Conservation (phyloP, 2,113 vertebrate genomes). For the Rhinolophus ferrumequinum region DNA sequence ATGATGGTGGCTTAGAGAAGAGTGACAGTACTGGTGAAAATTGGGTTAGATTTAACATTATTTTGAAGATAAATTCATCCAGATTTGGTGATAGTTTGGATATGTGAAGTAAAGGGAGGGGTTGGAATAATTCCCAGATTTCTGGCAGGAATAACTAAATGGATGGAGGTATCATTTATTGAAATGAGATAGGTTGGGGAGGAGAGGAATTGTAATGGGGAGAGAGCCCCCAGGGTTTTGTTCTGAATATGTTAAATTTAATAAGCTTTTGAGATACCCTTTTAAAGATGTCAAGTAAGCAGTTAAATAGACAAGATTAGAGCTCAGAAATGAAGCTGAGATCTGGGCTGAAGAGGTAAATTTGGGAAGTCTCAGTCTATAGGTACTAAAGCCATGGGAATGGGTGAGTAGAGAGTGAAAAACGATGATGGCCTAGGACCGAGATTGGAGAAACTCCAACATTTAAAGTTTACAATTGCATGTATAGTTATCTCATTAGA, state of each 20-base stretch:
- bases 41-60: neutral
- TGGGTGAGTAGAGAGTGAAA: neutral
- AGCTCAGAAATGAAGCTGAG: neutral
- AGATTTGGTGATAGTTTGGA: neutral
- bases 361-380: neutral
- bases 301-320: neutral
- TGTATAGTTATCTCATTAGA: neutral
- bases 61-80: neutral
- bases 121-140: neutral
- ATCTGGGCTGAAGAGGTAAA: neutral
- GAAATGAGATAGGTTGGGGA: neutral
- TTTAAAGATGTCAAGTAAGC: neutral
- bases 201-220: neutral
- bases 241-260: conserved; percentile 31
- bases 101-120: neutral
- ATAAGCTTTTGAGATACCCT: neutral
- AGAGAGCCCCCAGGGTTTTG: neutral
- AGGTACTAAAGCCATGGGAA: neutral
- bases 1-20: neutral
- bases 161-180: neutral
- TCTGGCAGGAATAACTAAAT: neutral
- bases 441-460: neutral
- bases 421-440: neutral
- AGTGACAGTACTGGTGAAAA: neutral
- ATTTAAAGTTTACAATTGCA: neutral